phyloP scores from a whole-genome alignment of 2,888 invertebrate genomes.

The Idaea aversata region DNA sequence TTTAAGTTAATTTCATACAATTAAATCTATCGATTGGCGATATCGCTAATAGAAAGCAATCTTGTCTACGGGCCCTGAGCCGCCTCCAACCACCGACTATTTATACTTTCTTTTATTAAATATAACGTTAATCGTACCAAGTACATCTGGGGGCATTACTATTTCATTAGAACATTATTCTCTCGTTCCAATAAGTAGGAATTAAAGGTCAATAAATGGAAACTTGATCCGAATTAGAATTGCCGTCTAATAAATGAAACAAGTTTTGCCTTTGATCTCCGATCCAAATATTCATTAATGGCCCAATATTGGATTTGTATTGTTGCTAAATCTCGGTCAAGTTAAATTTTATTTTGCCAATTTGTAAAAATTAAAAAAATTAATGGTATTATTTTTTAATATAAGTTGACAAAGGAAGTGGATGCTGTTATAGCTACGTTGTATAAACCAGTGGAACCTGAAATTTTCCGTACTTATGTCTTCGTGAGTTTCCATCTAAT shows the following conservation, averaged over 20 bases:
- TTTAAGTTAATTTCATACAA: too few species aligned
- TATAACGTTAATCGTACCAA: not conserved
- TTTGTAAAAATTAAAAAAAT: too few species aligned
- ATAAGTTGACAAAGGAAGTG: not conserved
- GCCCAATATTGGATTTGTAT: not conserved
- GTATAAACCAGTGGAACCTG: not conserved
- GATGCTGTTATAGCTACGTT: not conserved
- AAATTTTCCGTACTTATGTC: not conserved
- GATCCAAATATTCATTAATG: not conserved
- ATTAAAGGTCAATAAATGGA: not conserved
- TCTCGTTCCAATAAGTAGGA: not conserved
- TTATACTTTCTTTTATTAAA: not conserved
- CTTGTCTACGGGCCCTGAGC: too few species aligned
- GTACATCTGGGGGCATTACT: not conserved
- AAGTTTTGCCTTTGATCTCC: not conserved
- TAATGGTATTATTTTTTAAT: constrained; percentile 20
- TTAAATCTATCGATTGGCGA: too few species aligned
- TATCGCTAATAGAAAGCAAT: too few species aligned
- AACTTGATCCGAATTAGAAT: constrained; percentile 1
- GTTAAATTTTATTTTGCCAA: too few species aligned
- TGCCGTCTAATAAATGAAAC: not conserved
- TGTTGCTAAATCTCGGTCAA: not conserved
- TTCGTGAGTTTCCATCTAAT: not conserved
- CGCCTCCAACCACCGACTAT: too few species aligned
- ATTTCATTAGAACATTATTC: not conserved